Evolutionary conservation across 2,888 invertebrate genomes (phyloP).

Genomic region (Oasisia sp.): DNA sequence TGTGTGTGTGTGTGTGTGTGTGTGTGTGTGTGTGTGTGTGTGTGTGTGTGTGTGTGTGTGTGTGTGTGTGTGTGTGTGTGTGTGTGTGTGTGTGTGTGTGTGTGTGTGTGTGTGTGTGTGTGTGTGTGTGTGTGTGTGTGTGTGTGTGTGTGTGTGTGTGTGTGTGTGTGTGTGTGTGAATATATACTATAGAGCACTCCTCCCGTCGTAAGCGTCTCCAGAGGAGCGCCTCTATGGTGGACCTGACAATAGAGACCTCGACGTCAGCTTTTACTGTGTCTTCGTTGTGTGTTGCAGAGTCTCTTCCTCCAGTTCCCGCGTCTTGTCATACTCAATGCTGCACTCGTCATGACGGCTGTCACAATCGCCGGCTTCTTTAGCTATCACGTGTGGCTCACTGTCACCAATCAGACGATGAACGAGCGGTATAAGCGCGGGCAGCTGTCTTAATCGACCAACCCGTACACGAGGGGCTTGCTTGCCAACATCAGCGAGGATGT

Average conservation of each 20-base stretch:
- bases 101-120: no score
- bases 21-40: no score
- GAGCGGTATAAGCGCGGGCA: constrained; percentile 54
- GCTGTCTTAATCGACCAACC: neutral
- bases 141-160: no score
- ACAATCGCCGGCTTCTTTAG: constrained; percentile 51
- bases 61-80: no score
- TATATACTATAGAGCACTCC: no score
- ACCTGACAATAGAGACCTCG: neutral
- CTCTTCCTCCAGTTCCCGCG: constrained; percentile 59
- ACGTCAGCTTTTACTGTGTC: constrained; percentile 18
- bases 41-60: no score
- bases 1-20: no score
- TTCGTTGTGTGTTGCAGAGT: constrained; percentile 55
- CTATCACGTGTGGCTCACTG: constrained; percentile 58
- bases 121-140: no score
- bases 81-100: no score
- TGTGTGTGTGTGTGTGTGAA: no score
- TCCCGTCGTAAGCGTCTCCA: no score
- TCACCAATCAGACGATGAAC: constrained; percentile 62
- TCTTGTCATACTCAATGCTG: constrained; percentile 54
- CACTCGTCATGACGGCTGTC: constrained; percentile 49
- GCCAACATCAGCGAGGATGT: neutral
- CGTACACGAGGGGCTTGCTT: neutral
- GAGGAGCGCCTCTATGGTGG: neutral